These are phyloP conservation scores for Nannoperca australis DNA, from an alignment of 2,797 vertebrate species.

Conservation along the genomic window DNA sequence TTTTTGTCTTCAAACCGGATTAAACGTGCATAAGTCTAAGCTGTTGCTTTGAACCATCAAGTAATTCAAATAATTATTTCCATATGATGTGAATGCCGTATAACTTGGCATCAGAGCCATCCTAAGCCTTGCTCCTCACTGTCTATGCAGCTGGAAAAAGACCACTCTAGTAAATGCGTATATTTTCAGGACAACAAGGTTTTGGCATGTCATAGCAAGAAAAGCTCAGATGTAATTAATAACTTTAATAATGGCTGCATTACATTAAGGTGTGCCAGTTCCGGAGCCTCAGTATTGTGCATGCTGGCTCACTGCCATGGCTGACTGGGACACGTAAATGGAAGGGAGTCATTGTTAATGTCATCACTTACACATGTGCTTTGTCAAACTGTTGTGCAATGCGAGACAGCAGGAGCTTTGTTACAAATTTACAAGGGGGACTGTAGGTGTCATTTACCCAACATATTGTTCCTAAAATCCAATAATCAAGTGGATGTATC, in stretches of 20 bases:
- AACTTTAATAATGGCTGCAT: neutral
- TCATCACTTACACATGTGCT: neutral
- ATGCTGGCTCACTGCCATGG: conserved; percentile 3
- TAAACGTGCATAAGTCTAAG: conserved; percentile 24
- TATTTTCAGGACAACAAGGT: neutral
- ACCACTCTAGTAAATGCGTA: neutral
- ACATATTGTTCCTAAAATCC: neutral
- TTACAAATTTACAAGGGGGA: neutral
- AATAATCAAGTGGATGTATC: neutral
- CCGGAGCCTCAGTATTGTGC: neutral
- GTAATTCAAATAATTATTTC: conserved; percentile 27
- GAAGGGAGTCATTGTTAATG: neutral
- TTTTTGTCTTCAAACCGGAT: conserved; percentile 22
- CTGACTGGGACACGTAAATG: neutral
- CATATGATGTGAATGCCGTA: conserved; percentile 3
- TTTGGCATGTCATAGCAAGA: conserved; percentile 9
- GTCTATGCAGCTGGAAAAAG: neutral
- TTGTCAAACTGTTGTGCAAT: neutral
- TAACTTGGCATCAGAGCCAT: neutral
- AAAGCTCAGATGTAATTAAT: conserved; percentile 7
- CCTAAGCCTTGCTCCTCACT: neutral
- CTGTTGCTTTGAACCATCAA: conserved; percentile 5
- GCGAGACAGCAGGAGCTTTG: neutral
- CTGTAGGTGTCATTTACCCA: neutral
- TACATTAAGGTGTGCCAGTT: conserved; percentile 4